Conservation (phyloP, 1,140 invertebrate species). For the Eulimnadia texana region DNA sequence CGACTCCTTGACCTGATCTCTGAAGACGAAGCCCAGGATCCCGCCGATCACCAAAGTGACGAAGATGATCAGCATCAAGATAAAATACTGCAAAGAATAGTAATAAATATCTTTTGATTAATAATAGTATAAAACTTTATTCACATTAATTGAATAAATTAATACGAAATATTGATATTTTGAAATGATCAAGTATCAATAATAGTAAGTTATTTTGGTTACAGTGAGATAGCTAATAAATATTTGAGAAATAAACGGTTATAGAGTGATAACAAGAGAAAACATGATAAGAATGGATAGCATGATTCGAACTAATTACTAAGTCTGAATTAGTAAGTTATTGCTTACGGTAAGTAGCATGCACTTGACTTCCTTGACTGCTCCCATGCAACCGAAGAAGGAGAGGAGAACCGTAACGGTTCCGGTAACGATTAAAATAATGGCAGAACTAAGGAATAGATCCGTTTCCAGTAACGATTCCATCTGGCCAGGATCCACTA, state of each 20-base stretch:
- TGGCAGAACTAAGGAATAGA: constrained; percentile 63
- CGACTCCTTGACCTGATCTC: constrained; percentile 48
- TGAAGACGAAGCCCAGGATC: constrained; percentile 74
- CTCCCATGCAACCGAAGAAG: constrained; percentile 71
- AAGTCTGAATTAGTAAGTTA: constrained; percentile 5
- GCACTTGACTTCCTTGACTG: constrained; percentile 74
- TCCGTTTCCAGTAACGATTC: constrained; percentile 66
- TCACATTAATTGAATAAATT: constrained; percentile 1
- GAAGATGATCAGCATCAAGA: constrained; percentile 68
- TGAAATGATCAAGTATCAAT: too few relatives aligned
- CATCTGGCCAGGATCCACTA: constrained; percentile 64
- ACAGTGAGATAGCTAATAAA: too few relatives aligned
- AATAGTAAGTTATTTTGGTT: too few relatives aligned
- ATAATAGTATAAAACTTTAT: constrained; percentile 12
- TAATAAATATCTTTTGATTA: background rate
- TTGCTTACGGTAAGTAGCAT: constrained; percentile 61
- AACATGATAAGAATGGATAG: too few relatives aligned
- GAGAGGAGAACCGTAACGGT: constrained; percentile 59
- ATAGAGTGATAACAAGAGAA: too few relatives aligned
- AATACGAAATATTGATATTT: too few relatives aligned
- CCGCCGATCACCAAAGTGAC: constrained; percentile 75
- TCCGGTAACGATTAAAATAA: constrained; percentile 62
- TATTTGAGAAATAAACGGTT: too few relatives aligned
- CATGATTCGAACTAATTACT: background rate
- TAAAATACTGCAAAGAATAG: constrained; percentile 53